phyloP scores from a whole-genome alignment of 2,888 invertebrate species.

The Timema cristinae region DNA sequence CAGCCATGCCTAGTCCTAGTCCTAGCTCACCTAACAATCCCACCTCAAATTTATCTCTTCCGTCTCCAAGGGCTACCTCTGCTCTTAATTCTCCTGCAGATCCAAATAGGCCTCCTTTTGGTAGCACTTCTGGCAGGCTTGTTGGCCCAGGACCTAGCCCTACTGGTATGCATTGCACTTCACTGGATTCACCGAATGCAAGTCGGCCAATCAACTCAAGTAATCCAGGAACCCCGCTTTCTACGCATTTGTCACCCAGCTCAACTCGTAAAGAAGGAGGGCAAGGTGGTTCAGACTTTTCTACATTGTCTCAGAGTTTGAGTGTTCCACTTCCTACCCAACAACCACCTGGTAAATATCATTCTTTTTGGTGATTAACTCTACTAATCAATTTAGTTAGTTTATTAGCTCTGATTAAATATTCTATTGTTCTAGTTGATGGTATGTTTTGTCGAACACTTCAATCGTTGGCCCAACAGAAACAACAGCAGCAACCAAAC shows the following conservation, averaged over 20 bases:
- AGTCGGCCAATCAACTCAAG: constrained; percentile 54
- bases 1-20: constrained; percentile 68
- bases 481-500: constrained; percentile 47
- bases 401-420: background rate
- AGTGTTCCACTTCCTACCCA: constrained; percentile 43
- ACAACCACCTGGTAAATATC: constrained; percentile 45
- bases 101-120: constrained; percentile 51
- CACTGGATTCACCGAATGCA: constrained; percentile 45
- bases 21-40: constrained; percentile 69
- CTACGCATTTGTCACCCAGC: constrained; percentile 58
- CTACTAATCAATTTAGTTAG: background rate
- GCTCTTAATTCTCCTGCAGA: constrained; percentile 68
- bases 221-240: constrained; percentile 68
- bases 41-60: constrained; percentile 64
- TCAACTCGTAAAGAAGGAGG: constrained; percentile 44
- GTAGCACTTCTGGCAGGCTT: constrained; percentile 32
- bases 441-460: constrained; percentile 61
- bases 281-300: constrained; percentile 29
- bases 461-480: constrained; percentile 59
- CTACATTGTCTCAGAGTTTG: constrained; percentile 29
- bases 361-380: background rate
- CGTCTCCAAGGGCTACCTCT: constrained; percentile 68
- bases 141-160: constrained; percentile 56
- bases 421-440: constrained; percentile 45
- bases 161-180: constrained; percentile 38